Percentiles rank a stretch among this genome's conserved stretches.
phyloP scores from a whole-genome alignment of 2,113 vertebrate species.

The Dicerorhinus sumatrensis region DNA sequence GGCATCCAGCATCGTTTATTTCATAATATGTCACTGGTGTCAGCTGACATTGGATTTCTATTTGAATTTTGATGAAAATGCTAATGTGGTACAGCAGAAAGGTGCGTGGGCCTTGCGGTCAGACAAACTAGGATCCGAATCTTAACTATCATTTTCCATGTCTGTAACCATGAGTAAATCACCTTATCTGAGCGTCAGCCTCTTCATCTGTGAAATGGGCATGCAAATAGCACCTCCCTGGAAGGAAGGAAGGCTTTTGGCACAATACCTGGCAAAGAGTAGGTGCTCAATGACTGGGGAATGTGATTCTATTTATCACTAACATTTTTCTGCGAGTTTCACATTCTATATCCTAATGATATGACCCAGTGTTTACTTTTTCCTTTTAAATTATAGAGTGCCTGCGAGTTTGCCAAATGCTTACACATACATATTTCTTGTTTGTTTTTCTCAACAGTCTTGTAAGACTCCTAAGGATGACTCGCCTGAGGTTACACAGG shows the following conservation, averaged over 20 bases:
- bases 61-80: conserved; percentile 42
- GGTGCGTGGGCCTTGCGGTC: neutral
- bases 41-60: neutral
- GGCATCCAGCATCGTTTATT: neutral
- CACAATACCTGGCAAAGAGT: too few relatives aligned
- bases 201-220: neutral
- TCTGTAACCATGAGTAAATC: neutral
- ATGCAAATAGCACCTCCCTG: neutral
- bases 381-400: neutral
- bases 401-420: neutral
- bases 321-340: neutral
- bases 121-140: neutral
- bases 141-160: neutral
- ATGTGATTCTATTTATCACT: neutral
- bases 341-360: neutral
- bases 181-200: neutral
- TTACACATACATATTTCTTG: neutral
- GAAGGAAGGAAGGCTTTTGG: neutral
- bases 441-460: conserved; percentile 27
- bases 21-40: neutral
- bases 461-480: neutral
- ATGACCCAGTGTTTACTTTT: neutral
- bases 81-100: neutral
- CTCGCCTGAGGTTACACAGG: neutral
- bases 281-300: neutral